phyloP scores from a whole-genome alignment of 2,888 invertebrate genomes.

The Rhingia campestris region DNA sequence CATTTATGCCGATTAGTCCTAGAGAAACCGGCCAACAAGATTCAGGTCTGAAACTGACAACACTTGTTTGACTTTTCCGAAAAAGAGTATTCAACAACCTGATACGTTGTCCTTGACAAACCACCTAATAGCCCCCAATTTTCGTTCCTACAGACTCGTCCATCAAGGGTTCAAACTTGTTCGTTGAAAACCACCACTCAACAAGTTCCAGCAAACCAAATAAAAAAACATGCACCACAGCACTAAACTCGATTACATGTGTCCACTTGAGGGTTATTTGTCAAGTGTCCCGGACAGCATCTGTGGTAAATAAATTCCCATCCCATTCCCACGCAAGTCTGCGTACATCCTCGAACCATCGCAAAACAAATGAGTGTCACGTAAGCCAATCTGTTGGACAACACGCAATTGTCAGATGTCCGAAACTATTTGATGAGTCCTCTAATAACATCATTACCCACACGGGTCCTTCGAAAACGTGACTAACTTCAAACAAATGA shows the following conservation, averaged over 20 bases:
- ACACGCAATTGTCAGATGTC: slow-evolving; percentile 72
- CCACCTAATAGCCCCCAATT: neutral
- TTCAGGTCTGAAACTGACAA: too few species aligned
- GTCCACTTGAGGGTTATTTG: slow-evolving; percentile 64
- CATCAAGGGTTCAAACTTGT: neutral
- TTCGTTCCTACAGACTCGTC: neutral
- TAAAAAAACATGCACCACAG: slow-evolving; percentile 2
- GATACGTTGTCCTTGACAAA: neutral
- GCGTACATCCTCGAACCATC: neutral
- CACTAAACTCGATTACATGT: slow-evolving; percentile 29
- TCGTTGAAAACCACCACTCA: slow-evolving; percentile 32
- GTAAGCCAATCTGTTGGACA: slow-evolving; percentile 72
- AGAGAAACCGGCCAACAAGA: too few species aligned
- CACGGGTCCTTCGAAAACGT: slow-evolving; percentile 50
- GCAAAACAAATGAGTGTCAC: slow-evolving; percentile 71
- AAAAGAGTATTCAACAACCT: too few species aligned
- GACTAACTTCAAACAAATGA: slow-evolving; percentile 50
- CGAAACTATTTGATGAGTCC: slow-evolving; percentile 71
- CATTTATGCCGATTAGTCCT: too few species aligned
- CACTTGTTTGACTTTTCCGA: too few species aligned
- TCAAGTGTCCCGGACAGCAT: slow-evolving; percentile 64
- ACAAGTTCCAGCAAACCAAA: slow-evolving; percentile 19
- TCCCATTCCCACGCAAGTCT: slow-evolving; percentile 36
- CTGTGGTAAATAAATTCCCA: slow-evolving; percentile 19
- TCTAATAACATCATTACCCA: slow-evolving; percentile 70